phyloP scores from a whole-genome alignment of 2,113 vertebrate species.

The Ammodytes dubius region DNA sequence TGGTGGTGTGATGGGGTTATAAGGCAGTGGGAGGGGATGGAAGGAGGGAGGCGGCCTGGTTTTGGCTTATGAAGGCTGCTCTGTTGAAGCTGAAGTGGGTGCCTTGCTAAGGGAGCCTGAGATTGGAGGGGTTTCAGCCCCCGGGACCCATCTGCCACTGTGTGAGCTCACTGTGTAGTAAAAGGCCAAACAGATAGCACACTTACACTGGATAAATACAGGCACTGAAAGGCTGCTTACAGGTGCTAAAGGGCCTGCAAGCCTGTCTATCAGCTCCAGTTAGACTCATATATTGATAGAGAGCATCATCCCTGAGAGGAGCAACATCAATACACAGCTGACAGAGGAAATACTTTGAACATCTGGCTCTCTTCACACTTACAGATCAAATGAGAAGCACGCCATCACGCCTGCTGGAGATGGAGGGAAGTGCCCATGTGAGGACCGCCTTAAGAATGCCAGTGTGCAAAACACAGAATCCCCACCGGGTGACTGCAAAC shows the following conservation, averaged over 20 bases:
- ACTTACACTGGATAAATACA: slow-evolving; percentile 55
- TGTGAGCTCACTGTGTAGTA: slow-evolving; percentile 65
- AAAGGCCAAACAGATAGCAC: slow-evolving; percentile 60
- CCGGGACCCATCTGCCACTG: slow-evolving; percentile 57
- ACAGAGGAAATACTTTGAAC: slow-evolving; percentile 26
- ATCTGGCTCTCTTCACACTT: slow-evolving; percentile 73
- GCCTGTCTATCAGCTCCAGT: slow-evolving; percentile 50
- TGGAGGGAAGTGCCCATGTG: slow-evolving; percentile 91
- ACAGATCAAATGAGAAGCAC: slow-evolving; percentile 94
- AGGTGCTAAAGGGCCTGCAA: slow-evolving; percentile 60
- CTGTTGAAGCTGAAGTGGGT: slow-evolving; percentile 81
- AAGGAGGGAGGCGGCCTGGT: slow-evolving; percentile 14
- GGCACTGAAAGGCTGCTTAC: slow-evolving; percentile 56
- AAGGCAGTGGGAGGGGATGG: slow-evolving; percentile 46
- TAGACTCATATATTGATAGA: slow-evolving; percentile 56
- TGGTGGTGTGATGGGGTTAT: slow-evolving; percentile 71
- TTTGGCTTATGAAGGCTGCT: slow-evolving; percentile 82
- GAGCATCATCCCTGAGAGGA: slow-evolving; percentile 27
- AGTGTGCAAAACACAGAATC: slow-evolving; percentile 91
- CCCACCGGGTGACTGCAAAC: slow-evolving; percentile 89
- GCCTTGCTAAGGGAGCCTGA: slow-evolving; percentile 72
- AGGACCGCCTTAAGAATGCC: slow-evolving; percentile 92
- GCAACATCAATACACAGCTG: slow-evolving; percentile 46
- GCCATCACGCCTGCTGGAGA: slow-evolving; percentile 88
- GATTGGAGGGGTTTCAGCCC: slow-evolving; percentile 65